Conservation (phyloP, 2,113 vertebrate species). For the Pomatostomus ruficeps region DNA sequence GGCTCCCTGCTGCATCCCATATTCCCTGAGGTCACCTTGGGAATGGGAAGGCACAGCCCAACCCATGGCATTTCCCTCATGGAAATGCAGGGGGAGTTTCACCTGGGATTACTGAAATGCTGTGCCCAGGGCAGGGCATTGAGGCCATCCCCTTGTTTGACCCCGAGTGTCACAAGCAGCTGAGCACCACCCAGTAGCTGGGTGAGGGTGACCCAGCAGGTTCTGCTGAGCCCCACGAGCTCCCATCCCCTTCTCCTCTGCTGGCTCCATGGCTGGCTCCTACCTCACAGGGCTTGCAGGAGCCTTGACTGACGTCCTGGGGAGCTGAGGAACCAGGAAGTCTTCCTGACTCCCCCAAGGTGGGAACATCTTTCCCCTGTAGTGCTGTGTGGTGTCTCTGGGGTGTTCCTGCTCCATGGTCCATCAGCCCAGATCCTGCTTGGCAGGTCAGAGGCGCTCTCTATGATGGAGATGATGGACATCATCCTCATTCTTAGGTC, state of each 20-base stretch:
- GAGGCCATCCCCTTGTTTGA: not conserved
- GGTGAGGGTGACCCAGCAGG: not conserved
- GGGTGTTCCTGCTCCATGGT: not conserved
- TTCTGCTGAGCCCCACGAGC: not conserved
- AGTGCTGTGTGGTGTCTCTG: not conserved
- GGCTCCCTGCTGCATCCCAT: not conserved
- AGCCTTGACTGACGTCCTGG: not conserved
- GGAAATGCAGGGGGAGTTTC: not conserved
- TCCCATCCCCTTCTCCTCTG: not conserved
- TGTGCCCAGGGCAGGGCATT: not conserved
- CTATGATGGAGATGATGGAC: not conserved
- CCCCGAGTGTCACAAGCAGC: not conserved
- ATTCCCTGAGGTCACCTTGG: not conserved
- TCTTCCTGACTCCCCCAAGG: not conserved
- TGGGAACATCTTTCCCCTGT: not conserved
- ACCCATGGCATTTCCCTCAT: rapidly evolving
- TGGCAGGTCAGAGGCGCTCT: not conserved
- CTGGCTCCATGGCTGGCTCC: not conserved
- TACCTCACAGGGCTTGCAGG: not conserved
- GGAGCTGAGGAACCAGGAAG: not conserved
- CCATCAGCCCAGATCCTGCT: not conserved
- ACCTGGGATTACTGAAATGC: not conserved
- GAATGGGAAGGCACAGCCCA: not conserved
- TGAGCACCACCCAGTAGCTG: not conserved
- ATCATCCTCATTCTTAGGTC: not conserved